Conservation (phyloP, 2,797 vertebrate genomes). For the Bradypodion ventrale region DNA sequence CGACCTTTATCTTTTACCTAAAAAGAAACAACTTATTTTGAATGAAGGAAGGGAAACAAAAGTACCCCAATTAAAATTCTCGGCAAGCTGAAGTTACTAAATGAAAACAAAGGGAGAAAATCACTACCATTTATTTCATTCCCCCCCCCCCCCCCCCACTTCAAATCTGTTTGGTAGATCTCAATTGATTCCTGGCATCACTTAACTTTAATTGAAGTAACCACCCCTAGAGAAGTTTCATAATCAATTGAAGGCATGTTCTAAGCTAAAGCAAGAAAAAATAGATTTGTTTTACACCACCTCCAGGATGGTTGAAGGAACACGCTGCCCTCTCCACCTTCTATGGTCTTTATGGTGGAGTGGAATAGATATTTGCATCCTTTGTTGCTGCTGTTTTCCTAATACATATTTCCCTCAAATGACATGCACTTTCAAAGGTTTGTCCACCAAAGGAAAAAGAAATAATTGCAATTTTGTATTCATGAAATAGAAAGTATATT, state of each 20-base stretch:
- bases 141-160: no score
- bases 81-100: neutral
- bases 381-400: neutral
- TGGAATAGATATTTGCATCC: no score
- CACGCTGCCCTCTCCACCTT: no score
- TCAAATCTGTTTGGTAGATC: constrained; percentile 22
- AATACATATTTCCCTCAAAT: neutral
- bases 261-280: constrained; percentile 59
- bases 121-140: constrained; percentile 8
- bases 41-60: no score
- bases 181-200: constrained; percentile 18
- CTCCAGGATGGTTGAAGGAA: constrained; percentile 26
- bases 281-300: constrained; percentile 60
- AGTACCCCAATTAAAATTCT: neutral
- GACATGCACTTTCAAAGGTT: neutral
- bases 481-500: no score
- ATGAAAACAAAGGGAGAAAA: neutral
- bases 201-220: constrained; percentile 71
- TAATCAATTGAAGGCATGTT: constrained; percentile 63
- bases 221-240: constrained; percentile 57
- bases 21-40: no score
- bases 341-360: no score
- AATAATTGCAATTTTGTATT: neutral
- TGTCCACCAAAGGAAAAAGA: neutral
- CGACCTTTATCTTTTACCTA: no score